These are phyloP conservation scores for Apeira syringaria DNA, from an alignment of 2,888 invertebrate genomes.

Conservation along the genomic window DNA sequence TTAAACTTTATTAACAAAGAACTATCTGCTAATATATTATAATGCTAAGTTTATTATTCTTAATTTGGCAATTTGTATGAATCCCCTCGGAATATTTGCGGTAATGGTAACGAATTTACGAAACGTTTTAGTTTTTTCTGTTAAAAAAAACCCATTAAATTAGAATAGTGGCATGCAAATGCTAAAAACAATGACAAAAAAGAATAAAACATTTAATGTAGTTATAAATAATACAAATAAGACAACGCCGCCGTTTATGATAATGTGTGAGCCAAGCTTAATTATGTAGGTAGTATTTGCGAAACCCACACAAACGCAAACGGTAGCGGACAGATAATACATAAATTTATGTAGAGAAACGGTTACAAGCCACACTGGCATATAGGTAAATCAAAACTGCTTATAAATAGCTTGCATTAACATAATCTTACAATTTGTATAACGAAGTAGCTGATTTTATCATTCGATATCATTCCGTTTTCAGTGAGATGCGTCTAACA, in stretches of 20 bases:
- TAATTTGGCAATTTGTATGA: no score
- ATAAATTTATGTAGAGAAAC: slow-evolving; percentile 73
- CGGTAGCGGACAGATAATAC: slow-evolving; percentile 71
- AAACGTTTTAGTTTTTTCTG: no score
- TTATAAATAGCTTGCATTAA: slow-evolving; percentile 72
- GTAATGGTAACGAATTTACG: no score
- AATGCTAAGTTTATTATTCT: no score
- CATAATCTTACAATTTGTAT: slow-evolving; percentile 80
- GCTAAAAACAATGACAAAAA: slow-evolving; percentile 12
- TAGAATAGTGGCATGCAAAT: background rate
- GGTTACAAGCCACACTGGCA: slow-evolving; percentile 59
- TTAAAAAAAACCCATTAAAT: background rate
- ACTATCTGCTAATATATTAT: no score
- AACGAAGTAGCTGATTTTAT: slow-evolving; percentile 69
- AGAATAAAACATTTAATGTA: slow-evolving; percentile 41
- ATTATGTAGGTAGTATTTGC: slow-evolving; percentile 55
- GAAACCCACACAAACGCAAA: slow-evolving; percentile 71
- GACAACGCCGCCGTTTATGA: slow-evolving; percentile 51
- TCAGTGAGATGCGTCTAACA: slow-evolving; percentile 54
- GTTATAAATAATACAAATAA: slow-evolving; percentile 41
- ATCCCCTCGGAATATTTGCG: no score
- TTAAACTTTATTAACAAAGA: no score
- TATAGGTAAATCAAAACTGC: slow-evolving; percentile 74
- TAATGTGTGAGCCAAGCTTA: slow-evolving; percentile 51
- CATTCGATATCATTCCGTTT: slow-evolving; percentile 61